phyloP scores from a whole-genome alignment of 2,797 vertebrate species.

The Thalassophryne amazonica region DNA sequence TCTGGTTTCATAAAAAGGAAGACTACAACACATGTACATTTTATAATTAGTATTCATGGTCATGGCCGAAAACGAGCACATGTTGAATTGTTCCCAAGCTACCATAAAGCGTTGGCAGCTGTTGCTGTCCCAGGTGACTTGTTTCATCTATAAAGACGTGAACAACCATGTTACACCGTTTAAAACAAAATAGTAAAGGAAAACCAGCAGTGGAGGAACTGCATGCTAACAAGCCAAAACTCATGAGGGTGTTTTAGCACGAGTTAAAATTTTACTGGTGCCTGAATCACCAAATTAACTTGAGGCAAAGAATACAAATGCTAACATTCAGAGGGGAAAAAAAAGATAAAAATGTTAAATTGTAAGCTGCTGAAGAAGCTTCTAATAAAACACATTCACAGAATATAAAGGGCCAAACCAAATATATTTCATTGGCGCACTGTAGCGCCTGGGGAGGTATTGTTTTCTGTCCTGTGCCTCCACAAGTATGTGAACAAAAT shows the following conservation, averaged over 20 bases:
- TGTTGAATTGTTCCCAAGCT: constrained; percentile 61
- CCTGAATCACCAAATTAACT: constrained; percentile 29
- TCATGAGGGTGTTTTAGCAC: constrained; percentile 17
- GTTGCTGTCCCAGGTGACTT: constrained; percentile 64
- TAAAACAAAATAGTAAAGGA: constrained; percentile 4
- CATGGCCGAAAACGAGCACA: constrained; percentile 37
- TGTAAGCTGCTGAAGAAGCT: not conserved
- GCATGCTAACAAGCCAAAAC: constrained; percentile 10
- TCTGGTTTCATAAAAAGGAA: not conserved
- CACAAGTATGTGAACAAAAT: no score
- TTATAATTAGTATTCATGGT: constrained; percentile 51
- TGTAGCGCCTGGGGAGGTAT: no score
- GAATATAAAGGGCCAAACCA: no score
- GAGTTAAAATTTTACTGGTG: constrained; percentile 3
- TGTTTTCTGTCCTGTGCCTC: no score
- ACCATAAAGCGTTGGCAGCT: constrained; percentile 58
- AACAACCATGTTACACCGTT: constrained; percentile 30
- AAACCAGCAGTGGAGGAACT: constrained; percentile 14
- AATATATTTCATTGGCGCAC: no score
- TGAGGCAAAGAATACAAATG: not conserved
- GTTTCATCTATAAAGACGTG: constrained; percentile 60
- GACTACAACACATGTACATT: constrained; percentile 12
- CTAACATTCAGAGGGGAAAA: not conserved
- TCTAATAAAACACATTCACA: not conserved
- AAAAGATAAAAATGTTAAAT: not conserved